Percentiles rank a stretch among this genome's conserved stretches.
Conservation (phyloP, 2,113 vertebrate genomes). For the cat (Felis catus) region DNA sequence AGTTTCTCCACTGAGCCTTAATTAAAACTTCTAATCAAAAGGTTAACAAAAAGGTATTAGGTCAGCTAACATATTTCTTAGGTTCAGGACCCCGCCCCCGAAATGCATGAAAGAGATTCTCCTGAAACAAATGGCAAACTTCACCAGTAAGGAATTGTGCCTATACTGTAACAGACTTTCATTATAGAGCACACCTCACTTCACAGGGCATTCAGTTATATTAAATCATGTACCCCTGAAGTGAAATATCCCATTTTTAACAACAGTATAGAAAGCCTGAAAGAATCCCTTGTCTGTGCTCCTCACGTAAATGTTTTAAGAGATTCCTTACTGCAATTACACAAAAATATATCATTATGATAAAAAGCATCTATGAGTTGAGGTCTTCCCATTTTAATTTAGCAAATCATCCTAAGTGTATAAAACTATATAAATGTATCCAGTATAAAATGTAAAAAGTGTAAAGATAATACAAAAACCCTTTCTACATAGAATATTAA, state of each 20-base stretch:
- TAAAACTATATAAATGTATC: background rate
- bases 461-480: background rate
- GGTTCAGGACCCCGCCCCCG: background rate
- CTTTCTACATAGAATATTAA: background rate
- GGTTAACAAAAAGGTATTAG: conserved; percentile 43
- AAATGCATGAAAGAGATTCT: conserved; percentile 51
- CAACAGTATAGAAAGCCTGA: background rate
- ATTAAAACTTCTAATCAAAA: conserved; percentile 54
- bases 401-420: conserved; percentile 6
- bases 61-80: background rate
- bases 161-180: background rate
- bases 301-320: background rate
- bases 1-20: background rate
- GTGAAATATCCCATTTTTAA: background rate
- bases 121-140: conserved; percentile 33
- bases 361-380: background rate
- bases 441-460: background rate
- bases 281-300: background rate
- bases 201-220: conserved; percentile 4
- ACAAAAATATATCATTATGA: background rate
- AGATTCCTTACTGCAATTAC: background rate
- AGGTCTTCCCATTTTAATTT: conserved; percentile 8
- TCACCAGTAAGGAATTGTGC: background rate
- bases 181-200: conserved; percentile 10
- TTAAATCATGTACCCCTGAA: background rate